Conservation (phyloP, 1,140 invertebrate genomes). For the Drosophila ananassae region DNA sequence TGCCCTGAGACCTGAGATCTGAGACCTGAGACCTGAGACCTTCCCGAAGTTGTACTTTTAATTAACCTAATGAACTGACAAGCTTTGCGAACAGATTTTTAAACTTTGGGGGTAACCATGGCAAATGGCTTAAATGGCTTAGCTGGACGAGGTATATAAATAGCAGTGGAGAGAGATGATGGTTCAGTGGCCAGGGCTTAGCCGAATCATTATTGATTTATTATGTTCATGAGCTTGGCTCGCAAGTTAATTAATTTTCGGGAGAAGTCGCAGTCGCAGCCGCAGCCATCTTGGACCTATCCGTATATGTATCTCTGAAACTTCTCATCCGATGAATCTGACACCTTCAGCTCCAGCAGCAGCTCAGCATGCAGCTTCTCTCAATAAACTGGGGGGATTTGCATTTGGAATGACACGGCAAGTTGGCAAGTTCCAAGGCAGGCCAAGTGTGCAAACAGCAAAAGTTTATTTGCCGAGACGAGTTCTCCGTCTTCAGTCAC, state of each 20-base stretch:
- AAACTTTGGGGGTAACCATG: slow-evolving; percentile 27
- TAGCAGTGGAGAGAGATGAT: slow-evolving; percentile 23
- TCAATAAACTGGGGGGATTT: slow-evolving; percentile 30
- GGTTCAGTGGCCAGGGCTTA: slow-evolving; percentile 11
- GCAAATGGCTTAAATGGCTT: slow-evolving; percentile 31
- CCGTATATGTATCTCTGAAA: slow-evolving; percentile 14
- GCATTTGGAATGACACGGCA: slow-evolving; percentile 47
- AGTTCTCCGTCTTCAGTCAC: slow-evolving; percentile 28
- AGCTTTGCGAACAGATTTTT: slow-evolving; percentile 3
- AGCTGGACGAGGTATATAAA: slow-evolving; percentile 26
- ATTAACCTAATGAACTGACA: slow-evolving; percentile 74
- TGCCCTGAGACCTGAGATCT: slow-evolving; percentile 38
- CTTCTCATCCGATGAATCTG: slow-evolving; percentile 38
- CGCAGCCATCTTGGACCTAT: neutral
- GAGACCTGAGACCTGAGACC: slow-evolving; percentile 44
- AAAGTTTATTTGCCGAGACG: slow-evolving; percentile 45
- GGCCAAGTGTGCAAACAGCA: slow-evolving; percentile 40
- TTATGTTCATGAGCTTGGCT: slow-evolving; percentile 16
- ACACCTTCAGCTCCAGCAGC: slow-evolving; percentile 35
- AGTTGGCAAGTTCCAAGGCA: slow-evolving; percentile 22
- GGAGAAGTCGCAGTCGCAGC: neutral
- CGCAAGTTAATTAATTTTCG: slow-evolving; percentile 47
- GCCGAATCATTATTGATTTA: slow-evolving; percentile 39
- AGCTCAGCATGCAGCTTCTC: slow-evolving; percentile 13
- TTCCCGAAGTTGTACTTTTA: slow-evolving; percentile 63